phyloP scores from a whole-genome alignment of 2,888 invertebrate species.

The Arctia plantaginis region DNA sequence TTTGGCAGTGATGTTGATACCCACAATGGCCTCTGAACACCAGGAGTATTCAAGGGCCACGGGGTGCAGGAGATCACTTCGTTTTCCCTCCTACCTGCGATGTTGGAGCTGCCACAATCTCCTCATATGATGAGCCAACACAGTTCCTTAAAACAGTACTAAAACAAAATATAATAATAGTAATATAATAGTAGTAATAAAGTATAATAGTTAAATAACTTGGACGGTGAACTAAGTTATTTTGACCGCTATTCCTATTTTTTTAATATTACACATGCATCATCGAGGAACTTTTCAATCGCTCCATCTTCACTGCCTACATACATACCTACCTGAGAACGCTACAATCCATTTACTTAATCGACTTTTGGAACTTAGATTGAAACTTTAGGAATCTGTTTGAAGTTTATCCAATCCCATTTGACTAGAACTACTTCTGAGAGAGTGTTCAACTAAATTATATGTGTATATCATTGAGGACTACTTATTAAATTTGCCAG shows the following conservation, averaged over 20 bases:
- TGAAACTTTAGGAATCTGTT: constrained; percentile 26
- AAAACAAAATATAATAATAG: background rate
- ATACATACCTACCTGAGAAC: constrained; percentile 1
- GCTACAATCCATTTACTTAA: constrained; percentile 31
- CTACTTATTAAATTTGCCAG: background rate
- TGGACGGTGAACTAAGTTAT: background rate
- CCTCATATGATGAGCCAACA: background rate
- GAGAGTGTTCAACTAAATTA: constrained; percentile 1
- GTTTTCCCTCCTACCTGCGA: background rate
- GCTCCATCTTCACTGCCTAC: background rate
- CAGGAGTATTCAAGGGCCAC: no score
- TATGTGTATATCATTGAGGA: background rate
- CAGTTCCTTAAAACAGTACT: no score
- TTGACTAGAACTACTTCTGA: constrained; percentile 26
- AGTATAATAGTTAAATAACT: background rate
- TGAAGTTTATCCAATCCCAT: constrained; percentile 31
- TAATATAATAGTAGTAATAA: no score
- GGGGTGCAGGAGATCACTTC: no score
- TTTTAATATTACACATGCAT: background rate
- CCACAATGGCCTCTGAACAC: no score
- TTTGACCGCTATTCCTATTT: background rate
- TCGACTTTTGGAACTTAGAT: constrained; percentile 34
- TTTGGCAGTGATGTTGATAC: no score
- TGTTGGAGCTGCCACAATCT: no score
- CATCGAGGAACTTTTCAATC: background rate